Base-by-base conservation (phyloP, 2,113 vertebrate genomes). In the Stigmatopora nigra region DNA sequence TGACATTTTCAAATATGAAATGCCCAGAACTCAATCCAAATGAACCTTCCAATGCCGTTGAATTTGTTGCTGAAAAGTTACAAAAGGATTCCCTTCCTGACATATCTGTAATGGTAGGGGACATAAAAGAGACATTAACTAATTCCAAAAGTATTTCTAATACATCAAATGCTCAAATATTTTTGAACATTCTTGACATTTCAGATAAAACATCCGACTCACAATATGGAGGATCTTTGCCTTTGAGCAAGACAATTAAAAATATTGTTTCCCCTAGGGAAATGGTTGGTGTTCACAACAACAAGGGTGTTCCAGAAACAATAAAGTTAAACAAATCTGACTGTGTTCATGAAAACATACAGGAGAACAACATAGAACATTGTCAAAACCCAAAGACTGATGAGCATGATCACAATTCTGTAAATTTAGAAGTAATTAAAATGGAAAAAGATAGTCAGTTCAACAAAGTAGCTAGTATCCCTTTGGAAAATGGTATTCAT, bases 381-480 rank as follows among this genome's bases (percentile, higher is more conserved):
- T 72, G 64, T 66, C 63, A 61, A 45, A 70, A 46, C 6, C 12
- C 2, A 1, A 10, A 15, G 9, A 45, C 52, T 20, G 53, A 7
- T 61, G 51, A 61, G 38, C 58, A 62, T n/a, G 7, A 31, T 70
- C 52, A 70, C 41, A 49, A 46, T 5, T 48, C 44, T 65, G 31
- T n/a, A 0, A 56, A 52, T 62, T 56, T 56, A 14, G 3, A 48
- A 15, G 70, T 5, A 31, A 56, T 72, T 59, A 56, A 77, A 41
- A 59, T 46, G 0, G 72, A 71, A 63, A 64, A 71, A 3, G 41
- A 66, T 3, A 51, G 9, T 7, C 49, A 76, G 22, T 62, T 65
- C 62, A 17, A 65, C 14, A 63, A 1, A 48, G 68, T 78, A 66
- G 59, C 55, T 20, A 68, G 64, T 5, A 58, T 48, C 48, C 68